Percentiles rank a stretch among this genome's conserved stretches.
Evolutionary conservation across 1,140 invertebrate genomes (phyloP).

Genomic region (Leptoteleia sp.): DNA sequence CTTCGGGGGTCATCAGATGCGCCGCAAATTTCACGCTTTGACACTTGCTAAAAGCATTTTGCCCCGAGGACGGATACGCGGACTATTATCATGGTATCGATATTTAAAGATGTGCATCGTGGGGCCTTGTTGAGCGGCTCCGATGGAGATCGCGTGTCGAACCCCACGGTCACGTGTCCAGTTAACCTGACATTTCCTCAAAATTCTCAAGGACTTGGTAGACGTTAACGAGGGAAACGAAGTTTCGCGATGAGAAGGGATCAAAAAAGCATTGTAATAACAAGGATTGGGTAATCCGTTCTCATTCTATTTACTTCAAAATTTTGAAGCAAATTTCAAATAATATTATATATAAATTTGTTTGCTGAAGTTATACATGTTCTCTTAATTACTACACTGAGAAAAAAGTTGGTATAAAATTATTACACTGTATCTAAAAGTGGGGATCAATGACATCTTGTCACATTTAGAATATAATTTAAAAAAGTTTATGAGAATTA

Average conservation of each 20-base stretch:
- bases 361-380: too few species aligned
- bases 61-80: slow-evolving; percentile 39
- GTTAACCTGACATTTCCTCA: slow-evolving; percentile 51
- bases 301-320: not conserved
- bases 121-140: slow-evolving; percentile 28
- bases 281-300: not conserved
- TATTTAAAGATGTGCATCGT: slow-evolving; percentile 52
- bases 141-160: slow-evolving; percentile 59
- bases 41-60: slow-evolving; percentile 46
- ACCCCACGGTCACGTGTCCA: slow-evolving; percentile 53
- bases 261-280: not conserved
- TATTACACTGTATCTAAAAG: too few species aligned
- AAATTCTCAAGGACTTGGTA: slow-evolving; percentile 48
- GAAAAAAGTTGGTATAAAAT: too few species aligned
- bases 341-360: too few species aligned
- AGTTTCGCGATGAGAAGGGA: not conserved
- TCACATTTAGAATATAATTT: too few species aligned
- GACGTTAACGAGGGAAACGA: slow-evolving; percentile 22
- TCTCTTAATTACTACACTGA: too few species aligned
- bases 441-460: too few species aligned
- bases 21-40: slow-evolving; percentile 44
- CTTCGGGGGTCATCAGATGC: slow-evolving; percentile 21
- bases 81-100: slow-evolving; percentile 71
- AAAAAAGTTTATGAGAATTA: too few species aligned
- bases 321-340: too few species aligned